These are phyloP conservation scores for Euplexia lucipara DNA, from an alignment of 2,888 invertebrate species.

Conservation along the genomic window DNA sequence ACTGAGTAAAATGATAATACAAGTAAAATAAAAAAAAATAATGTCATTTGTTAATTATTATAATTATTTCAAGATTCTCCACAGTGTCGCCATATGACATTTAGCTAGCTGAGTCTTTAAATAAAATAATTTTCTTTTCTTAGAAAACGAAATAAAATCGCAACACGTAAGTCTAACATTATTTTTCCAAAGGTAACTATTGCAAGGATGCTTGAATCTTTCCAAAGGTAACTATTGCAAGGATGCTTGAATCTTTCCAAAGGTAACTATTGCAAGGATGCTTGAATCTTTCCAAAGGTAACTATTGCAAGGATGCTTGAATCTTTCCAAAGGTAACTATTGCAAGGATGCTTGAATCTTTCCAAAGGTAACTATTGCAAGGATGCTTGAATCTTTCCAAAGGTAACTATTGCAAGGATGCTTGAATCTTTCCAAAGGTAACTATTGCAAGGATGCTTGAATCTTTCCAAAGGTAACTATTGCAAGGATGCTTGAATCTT, in stretches of 20 bases:
- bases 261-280: conserved; percentile 20
- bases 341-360: conserved; percentile 29
- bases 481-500: conserved; percentile 29
- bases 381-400: conserved; percentile 28
- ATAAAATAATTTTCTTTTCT: too few species aligned
- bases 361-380: too few species aligned
- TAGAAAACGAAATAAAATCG: background rate
- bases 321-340: too few species aligned
- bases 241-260: conserved; percentile 28
- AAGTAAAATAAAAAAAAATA: too few species aligned
- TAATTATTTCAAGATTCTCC: too few species aligned
- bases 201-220: conserved; percentile 29
- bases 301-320: conserved; percentile 27
- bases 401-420: conserved; percentile 20
- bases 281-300: conserved; percentile 34
- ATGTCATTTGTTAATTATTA: too few species aligned
- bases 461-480: too few species aligned
- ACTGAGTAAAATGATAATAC: too few species aligned
- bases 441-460: conserved; percentile 27
- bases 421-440: conserved; percentile 34
- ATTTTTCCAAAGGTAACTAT: conserved; percentile 20
- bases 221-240: too few species aligned
- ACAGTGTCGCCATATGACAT: too few species aligned
- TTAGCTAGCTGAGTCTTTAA: too few species aligned
- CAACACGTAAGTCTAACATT: background rate